Percentiles rank a stretch among this genome's conserved stretches.
phyloP scores from a whole-genome alignment of 2,888 invertebrate species.

The Hermaeophaga mercurialis region DNA sequence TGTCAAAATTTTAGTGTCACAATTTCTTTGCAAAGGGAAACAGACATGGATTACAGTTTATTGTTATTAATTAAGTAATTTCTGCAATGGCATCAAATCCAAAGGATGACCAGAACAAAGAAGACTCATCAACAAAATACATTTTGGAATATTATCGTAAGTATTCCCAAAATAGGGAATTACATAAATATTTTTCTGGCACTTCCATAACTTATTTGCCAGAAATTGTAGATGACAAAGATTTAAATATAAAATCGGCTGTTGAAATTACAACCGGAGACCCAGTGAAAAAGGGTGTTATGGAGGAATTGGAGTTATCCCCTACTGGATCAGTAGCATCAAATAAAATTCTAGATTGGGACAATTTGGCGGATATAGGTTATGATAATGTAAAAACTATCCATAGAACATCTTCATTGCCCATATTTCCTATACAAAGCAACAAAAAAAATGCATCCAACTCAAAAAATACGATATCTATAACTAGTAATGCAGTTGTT shows the following conservation, averaged over 20 bases:
- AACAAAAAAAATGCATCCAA: background rate
- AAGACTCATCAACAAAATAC: conserved; percentile 44
- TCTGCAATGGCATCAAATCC: conserved; percentile 30
- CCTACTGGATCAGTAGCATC: conserved; percentile 78
- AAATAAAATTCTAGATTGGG: conserved; percentile 82
- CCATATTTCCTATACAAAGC: conserved; percentile 36
- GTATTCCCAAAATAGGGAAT: conserved; percentile 68
- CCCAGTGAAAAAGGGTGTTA: background rate
- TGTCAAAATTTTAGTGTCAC: conserved; percentile 32
- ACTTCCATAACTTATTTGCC: conserved; percentile 45
- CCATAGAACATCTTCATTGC: conserved; percentile 52
- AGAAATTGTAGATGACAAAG: conserved; percentile 33
- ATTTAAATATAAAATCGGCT: conserved; percentile 24
- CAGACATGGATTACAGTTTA: background rate
- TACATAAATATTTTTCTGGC: conserved; percentile 70
- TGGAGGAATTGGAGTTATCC: conserved; percentile 55
- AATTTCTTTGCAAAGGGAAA: background rate
- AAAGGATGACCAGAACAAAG: conserved; percentile 34
- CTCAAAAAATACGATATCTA: conserved; percentile 4
- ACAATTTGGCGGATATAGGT: conserved; percentile 85
- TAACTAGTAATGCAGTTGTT: conserved; percentile 26
- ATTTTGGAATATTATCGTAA: conserved; percentile 71
- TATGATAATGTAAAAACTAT: conserved; percentile 59
- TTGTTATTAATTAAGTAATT: background rate
- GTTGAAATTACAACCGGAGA: conserved; percentile 25